phyloP scores from a whole-genome alignment of 2,888 invertebrate species.

The Drosophila mimica region DNA sequence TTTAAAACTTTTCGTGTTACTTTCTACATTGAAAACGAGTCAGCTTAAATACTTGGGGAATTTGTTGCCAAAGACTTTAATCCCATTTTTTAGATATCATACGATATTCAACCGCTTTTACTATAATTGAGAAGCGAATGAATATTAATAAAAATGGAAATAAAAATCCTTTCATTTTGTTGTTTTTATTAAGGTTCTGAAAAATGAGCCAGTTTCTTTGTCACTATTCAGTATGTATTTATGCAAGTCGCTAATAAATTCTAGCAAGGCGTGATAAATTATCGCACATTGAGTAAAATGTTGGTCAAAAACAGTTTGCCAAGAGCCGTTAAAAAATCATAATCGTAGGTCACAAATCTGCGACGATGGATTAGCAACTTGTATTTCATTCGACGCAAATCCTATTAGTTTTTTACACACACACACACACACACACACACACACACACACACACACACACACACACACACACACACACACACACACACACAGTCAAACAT shows the following conservation, averaged over 20 bases:
- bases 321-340: constrained; percentile 43
- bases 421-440: constrained; percentile 6
- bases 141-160: not conserved
- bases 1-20: not conserved
- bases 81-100: not conserved
- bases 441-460: constrained; percentile 12
- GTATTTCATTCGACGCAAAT: constrained; percentile 11
- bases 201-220: not conserved
- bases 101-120: not conserved
- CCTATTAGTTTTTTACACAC: constrained; percentile 55
- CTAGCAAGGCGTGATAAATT: constrained; percentile 54
- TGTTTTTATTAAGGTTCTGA: not conserved
- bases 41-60: not conserved
- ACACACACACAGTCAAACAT: constrained; percentile 39
- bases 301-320: constrained; percentile 52
- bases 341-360: not conserved
- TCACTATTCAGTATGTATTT: not conserved
- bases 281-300: constrained; percentile 17
- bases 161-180: not conserved
- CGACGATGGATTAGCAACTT: not conserved
- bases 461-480: constrained; percentile 19
- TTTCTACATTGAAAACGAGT: not conserved
- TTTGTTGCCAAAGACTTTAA: not conserved
- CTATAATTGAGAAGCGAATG: not conserved
- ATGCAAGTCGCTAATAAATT: not conserved